Evolutionary conservation across 2,888 invertebrate species (phyloP).

Genomic region (Drosophila fungiperda): DNA sequence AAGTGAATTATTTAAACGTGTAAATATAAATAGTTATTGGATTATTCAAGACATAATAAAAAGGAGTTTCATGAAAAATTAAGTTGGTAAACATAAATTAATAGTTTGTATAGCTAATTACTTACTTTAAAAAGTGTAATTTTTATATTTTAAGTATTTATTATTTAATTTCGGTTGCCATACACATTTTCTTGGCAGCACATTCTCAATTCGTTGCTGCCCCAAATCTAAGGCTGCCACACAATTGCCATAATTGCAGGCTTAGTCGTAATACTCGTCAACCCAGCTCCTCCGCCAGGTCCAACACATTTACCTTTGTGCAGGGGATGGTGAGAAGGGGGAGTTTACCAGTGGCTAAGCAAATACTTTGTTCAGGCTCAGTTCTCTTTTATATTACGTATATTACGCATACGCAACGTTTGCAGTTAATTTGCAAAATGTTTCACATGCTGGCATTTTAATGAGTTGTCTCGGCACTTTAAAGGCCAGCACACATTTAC

Average conservation of each 20-base stretch:
- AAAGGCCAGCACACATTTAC: constrained; percentile 17
- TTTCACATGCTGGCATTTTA: constrained; percentile 68
- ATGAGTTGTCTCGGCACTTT: constrained; percentile 69
- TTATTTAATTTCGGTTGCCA: not conserved
- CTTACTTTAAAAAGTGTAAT: not conserved
- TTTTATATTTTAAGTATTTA: not conserved
- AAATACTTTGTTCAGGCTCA: constrained; percentile 67
- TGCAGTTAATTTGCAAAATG: constrained; percentile 80
- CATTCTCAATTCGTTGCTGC: constrained; percentile 20
- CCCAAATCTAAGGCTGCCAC: not conserved
- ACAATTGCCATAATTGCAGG: constrained; percentile 55
- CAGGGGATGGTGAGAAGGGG: not conserved
- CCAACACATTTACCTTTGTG: constrained; percentile 3
- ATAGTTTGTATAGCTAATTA: not conserved
- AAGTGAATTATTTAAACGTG: not conserved
- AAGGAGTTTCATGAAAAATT: not conserved
- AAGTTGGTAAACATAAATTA: not conserved
- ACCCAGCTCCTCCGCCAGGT: constrained; percentile 7
- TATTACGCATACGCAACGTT: constrained; percentile 74
- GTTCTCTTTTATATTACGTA: constrained; percentile 14
- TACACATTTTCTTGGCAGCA: constrained; percentile 10
- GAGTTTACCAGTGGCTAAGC: constrained; percentile 36
- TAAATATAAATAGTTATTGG: not conserved
- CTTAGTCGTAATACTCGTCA: constrained; percentile 53
- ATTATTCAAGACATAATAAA: not conserved